Evolutionary conservation across 2,113 vertebrate genomes (phyloP).

Genomic region (Ovibos moschatus): DNA sequence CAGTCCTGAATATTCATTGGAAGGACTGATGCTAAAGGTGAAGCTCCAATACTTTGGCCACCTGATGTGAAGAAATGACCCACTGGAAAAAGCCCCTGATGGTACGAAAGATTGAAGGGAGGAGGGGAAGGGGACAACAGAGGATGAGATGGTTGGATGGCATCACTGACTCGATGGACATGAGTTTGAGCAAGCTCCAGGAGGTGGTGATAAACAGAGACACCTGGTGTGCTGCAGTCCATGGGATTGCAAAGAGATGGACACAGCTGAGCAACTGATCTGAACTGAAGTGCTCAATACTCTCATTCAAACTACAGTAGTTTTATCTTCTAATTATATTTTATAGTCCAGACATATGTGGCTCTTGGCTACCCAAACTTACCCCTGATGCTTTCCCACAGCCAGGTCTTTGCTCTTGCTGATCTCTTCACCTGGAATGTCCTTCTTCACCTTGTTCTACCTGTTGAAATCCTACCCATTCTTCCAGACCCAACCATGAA

Average conservation of each 20-base stretch:
- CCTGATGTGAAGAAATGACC: not conserved
- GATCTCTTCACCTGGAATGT: not conserved
- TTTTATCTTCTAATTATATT: not conserved
- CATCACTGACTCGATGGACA: not conserved
- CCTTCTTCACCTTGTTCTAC: not conserved
- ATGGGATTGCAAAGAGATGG: not conserved
- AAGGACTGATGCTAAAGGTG: not conserved
- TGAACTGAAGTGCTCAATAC: not conserved
- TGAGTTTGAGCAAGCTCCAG: not conserved
- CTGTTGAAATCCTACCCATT: not conserved
- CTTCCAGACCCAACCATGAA: not conserved
- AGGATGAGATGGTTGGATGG: not conserved
- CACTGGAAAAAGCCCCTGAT: not conserved
- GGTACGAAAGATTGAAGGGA: not conserved
- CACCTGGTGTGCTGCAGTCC: not conserved
- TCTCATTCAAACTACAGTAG: not conserved
- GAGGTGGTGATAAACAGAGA: not conserved
- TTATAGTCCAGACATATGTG: not conserved
- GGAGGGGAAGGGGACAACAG: not conserved
- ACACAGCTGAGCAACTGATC: not conserved
- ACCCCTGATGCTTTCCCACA: not conserved
- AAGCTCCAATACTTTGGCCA: not conserved
- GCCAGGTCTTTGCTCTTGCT: not conserved
- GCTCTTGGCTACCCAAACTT: not conserved
- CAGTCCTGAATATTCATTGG: not conserved